Evolutionary conservation across 2,888 invertebrate species (phyloP).

Genomic region (Andricus quercusramuli): DNA sequence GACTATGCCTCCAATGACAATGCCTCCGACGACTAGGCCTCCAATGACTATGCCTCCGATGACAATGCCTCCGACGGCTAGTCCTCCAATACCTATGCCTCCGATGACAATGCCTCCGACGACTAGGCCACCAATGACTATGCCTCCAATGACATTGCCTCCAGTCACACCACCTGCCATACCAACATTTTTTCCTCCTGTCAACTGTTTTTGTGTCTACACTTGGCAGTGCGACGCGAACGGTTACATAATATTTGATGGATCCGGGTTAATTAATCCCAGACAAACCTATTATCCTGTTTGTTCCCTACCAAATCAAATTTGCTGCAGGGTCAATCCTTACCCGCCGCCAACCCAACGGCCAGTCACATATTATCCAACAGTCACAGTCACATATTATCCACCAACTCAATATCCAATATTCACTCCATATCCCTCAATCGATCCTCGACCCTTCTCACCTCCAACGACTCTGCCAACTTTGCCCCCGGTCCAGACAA

Average conservation of each 20-base stretch:
- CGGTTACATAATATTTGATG: slow-evolving; percentile 32
- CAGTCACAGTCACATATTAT: not conserved
- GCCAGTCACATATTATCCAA: not conserved
- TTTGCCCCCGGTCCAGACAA: slow-evolving; percentile 32
- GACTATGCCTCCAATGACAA: not conserved
- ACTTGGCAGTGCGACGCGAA: slow-evolving; percentile 42
- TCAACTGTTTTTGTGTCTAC: slow-evolving; percentile 55
- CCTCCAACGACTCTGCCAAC: slow-evolving; percentile 37
- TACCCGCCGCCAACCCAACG: not conserved
- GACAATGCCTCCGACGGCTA: slow-evolving; percentile 48
- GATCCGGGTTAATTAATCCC: slow-evolving; percentile 44
- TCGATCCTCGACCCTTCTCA: slow-evolving; percentile 21
- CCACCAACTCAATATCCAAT: not conserved
- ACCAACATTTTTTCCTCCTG: slow-evolving; percentile 31
- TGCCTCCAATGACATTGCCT: slow-evolving; percentile 31
- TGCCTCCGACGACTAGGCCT: slow-evolving; percentile 43
- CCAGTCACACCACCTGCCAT: slow-evolving; percentile 41
- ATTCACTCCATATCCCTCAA: slow-evolving; percentile 42
- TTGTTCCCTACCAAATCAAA: slow-evolving; percentile 56
- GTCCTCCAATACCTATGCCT: slow-evolving; percentile 8
- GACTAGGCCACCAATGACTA: slow-evolving; percentile 36
- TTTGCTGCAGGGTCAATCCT: slow-evolving; percentile 65
- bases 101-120: slow-evolving; percentile 48
- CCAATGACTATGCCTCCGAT: slow-evolving; percentile 31
- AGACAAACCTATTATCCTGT: slow-evolving; percentile 52